Evolutionary conservation across 2,113 vertebrate species (phyloP).

Genomic region (Odontesthes bonariensis): DNA sequence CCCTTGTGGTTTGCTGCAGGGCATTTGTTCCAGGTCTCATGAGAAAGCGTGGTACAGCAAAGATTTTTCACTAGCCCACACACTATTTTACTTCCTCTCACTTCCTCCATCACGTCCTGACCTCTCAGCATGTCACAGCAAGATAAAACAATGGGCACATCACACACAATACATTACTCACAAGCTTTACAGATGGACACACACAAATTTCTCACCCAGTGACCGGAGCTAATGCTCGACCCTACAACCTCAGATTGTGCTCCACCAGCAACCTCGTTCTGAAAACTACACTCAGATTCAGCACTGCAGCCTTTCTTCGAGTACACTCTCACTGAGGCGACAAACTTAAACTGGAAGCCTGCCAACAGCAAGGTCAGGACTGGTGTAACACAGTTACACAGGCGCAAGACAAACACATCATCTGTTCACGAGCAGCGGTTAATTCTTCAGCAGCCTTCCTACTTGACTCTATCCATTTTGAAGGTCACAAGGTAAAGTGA

Average conservation of each 20-base stretch:
- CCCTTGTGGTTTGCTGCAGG: constrained; percentile 28
- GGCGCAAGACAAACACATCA: constrained; percentile 40
- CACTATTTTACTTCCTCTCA: constrained; percentile 32
- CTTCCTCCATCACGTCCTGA: constrained; percentile 41
- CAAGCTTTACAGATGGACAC: constrained; percentile 4
- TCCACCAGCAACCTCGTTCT: constrained; percentile 37
- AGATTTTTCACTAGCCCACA: constrained; percentile 33
- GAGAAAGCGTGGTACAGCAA: constrained; percentile 42
- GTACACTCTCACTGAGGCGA: constrained; percentile 40
- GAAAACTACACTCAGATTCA: constrained; percentile 39
- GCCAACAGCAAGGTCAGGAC: constrained; percentile 61
- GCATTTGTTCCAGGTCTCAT: constrained; percentile 70
- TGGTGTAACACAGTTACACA: constrained; percentile 42
- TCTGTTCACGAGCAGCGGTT: constrained; percentile 28
- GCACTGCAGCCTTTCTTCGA: constrained; percentile 24
- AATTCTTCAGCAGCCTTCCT: constrained; percentile 9
- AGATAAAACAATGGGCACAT: constrained; percentile 13
- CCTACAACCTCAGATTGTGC: constrained; percentile 42
- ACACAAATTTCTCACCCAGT: constrained; percentile 12
- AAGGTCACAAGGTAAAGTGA: constrained; percentile 42
- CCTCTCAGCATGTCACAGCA: constrained; percentile 53
- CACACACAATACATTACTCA: constrained; percentile 5
- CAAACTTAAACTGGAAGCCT: constrained; percentile 53
- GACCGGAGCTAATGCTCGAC: constrained; percentile 34
- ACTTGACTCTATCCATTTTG: constrained; percentile 22